Conservation (phyloP, 1,140 invertebrate species). For the Acromyrmex charruanus region DNA sequence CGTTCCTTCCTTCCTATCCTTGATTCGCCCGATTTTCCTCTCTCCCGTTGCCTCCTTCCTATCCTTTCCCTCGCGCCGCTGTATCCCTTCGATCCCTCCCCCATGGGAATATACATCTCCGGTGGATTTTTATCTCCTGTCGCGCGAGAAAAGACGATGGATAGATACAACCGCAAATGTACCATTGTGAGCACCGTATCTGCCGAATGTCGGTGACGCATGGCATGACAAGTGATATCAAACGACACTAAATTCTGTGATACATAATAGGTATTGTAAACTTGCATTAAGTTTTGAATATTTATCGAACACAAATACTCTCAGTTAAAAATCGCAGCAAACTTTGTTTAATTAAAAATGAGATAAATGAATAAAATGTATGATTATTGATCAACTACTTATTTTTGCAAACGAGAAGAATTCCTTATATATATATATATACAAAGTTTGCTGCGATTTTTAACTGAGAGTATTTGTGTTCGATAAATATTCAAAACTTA, state of each 20-base stretch:
- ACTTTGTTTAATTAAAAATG: background rate
- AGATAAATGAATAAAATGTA: background rate
- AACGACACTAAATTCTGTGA: constrained; percentile 7
- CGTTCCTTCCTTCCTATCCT: constrained; percentile 16
- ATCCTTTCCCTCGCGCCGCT: background rate
- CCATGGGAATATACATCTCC: constrained; percentile 39
- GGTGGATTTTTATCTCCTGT: constrained; percentile 51
- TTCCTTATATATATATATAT: background rate
- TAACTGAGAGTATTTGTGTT: background rate
- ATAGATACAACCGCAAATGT: constrained; percentile 36
- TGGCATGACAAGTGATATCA: constrained; percentile 41
- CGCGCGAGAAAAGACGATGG: constrained; percentile 37
- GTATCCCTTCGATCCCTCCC: constrained; percentile 31
- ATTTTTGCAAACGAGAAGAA: background rate
- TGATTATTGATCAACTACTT: background rate
- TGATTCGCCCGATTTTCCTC: background rate
- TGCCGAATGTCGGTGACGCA: constrained; percentile 27
- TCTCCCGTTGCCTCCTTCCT: background rate
- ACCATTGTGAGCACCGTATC: constrained; percentile 43
- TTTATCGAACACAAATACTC: no score
- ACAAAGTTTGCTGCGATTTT: background rate
- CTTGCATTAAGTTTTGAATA: background rate
- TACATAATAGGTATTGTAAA: background rate
- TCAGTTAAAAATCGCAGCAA: background rate
- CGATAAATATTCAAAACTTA: background rate